Evolutionary conservation across 2,797 vertebrate species (phyloP).

Genomic region (Etheostoma perlongum): DNA sequence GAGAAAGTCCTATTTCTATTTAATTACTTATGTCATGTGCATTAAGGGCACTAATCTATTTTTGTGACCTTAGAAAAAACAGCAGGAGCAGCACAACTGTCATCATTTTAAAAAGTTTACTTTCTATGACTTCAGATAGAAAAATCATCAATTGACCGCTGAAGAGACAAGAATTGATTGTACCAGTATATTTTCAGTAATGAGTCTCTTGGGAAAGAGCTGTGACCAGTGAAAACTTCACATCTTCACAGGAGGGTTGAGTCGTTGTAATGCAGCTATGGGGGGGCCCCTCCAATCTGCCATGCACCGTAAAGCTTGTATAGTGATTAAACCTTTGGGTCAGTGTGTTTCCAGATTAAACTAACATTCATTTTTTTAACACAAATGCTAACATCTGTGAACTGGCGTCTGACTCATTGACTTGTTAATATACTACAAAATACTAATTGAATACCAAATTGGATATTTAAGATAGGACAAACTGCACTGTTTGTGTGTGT

Average conservation of each 20-base stretch:
- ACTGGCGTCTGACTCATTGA: not conserved
- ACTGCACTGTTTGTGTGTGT: constrained; percentile 2
- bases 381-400: not conserved
- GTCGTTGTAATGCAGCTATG: too few relatives aligned
- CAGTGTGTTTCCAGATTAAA: not conserved
- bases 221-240: too few relatives aligned
- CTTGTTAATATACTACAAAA: too few relatives aligned
- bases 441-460: not conserved
- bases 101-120: not conserved
- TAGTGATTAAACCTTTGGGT: not conserved
- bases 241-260: too few relatives aligned
- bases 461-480: constrained; percentile 6
- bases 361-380: not conserved
- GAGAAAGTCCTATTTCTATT: not conserved
- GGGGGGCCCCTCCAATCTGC: too few relatives aligned
- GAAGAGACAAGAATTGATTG: not conserved
- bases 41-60: not conserved
- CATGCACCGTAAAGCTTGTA: too few relatives aligned
- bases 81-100: not conserved
- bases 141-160: not conserved
- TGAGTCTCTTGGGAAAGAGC: not conserved
- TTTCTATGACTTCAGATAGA: not conserved
- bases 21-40: not conserved
- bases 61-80: not conserved
- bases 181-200: not conserved